Conservation (phyloP, 2,888 invertebrate genomes). For the Eupithecia dodoneata region DNA sequence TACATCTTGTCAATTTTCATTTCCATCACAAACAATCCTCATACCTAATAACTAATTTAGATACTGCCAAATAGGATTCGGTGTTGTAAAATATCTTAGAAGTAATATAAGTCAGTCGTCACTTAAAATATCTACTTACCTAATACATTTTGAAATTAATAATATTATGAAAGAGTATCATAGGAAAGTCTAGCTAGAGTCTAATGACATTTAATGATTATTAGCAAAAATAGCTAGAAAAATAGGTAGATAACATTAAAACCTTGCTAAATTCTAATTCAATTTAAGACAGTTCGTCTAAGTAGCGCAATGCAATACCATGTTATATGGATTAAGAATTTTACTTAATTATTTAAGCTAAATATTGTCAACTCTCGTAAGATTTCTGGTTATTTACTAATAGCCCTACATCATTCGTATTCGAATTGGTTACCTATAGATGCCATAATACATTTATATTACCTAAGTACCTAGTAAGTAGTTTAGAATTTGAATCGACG, state of each 20-base stretch:
- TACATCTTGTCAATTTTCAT: slow-evolving; percentile 68
- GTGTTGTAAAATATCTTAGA: slow-evolving; percentile 71
- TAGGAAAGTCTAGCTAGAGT: slow-evolving; percentile 65
- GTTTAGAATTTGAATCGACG: slow-evolving; percentile 49
- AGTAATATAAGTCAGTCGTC: slow-evolving; percentile 37
- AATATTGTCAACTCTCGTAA: slow-evolving; percentile 2
- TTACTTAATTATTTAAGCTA: slow-evolving; percentile 3
- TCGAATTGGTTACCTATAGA: slow-evolving; percentile 48
- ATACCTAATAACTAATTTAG: slow-evolving; percentile 65
- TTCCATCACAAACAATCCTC: slow-evolving; percentile 61
- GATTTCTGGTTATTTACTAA: not conserved
- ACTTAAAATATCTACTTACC: slow-evolving; percentile 32
- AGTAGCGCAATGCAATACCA: slow-evolving; percentile 3
- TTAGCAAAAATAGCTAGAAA: slow-evolving; percentile 52
- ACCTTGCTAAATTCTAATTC: slow-evolving; percentile 20
- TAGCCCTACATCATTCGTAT: slow-evolving; percentile 9
- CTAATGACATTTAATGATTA: slow-evolving; percentile 65
- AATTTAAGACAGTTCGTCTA: slow-evolving; percentile 26
- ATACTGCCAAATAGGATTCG: slow-evolving; percentile 81
- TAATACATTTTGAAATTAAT: slow-evolving; percentile 45
- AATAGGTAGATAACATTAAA: slow-evolving; percentile 35
- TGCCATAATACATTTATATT: slow-evolving; percentile 50
- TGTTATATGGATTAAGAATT: not conserved
- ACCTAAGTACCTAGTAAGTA: slow-evolving; percentile 49
- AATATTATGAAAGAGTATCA: slow-evolving; percentile 40